Conservation (phyloP, 2,797 vertebrate genomes). For the Pterois miles region DNA sequence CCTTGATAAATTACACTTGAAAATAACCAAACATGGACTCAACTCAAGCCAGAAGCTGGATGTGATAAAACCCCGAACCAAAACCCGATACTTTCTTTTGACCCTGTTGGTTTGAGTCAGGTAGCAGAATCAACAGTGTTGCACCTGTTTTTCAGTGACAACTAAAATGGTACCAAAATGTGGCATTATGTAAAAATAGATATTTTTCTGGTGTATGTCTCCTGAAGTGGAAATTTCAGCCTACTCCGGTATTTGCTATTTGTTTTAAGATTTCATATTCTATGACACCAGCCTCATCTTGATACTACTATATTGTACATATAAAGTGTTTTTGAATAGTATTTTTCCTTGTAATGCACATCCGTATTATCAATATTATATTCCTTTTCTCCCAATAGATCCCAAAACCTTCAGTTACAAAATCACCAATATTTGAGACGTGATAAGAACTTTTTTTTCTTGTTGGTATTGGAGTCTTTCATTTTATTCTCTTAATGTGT, state of each 20-base stretch:
- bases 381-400: no score
- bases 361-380: no score
- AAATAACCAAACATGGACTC: not conserved
- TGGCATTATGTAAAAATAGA: not conserved
- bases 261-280: not conserved
- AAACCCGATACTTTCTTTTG: not conserved
- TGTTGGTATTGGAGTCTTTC: not conserved
- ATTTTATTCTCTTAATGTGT: not conserved
- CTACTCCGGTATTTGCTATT: not conserved
- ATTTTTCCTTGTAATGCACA: no score
- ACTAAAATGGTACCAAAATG: not conserved
- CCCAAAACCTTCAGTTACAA: no score
- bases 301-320: not conserved
- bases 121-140: not conserved
- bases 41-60: not conserved
- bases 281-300: not conserved
- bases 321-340: no score
- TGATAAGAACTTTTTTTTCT: not conserved
- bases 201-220: not conserved
- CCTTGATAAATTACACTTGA: not conserved
- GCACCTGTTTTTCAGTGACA: not conserved
- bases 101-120: not conserved
- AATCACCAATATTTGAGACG: no score
- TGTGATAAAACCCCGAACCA: not conserved
- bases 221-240: not conserved